A percentile compares a stretch with the other conserved stretches of the same genome.
phyloP scores from a whole-genome alignment of 2,113 vertebrate species.

The Vidua macroura region DNA sequence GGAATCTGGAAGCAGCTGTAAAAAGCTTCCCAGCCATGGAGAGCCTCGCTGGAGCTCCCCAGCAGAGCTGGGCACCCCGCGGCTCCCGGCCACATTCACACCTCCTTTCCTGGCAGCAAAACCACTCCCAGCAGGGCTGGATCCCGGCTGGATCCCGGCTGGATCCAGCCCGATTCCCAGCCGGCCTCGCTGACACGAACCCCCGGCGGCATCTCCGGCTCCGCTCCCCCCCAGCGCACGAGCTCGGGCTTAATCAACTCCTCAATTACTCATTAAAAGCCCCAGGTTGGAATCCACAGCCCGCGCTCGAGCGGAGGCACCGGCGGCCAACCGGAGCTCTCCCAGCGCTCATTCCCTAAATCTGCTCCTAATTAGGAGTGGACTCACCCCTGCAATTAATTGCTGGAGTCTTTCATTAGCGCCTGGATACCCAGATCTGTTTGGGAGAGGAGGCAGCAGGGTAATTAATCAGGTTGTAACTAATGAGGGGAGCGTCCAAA shows the following conservation, averaged over 20 bases:
- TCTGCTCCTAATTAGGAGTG: background rate
- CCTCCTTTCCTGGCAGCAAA: background rate
- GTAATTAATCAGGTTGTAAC: background rate
- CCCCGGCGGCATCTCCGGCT: background rate
- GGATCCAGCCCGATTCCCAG: background rate
- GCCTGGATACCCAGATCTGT: background rate
- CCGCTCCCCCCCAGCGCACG: fast-evolving
- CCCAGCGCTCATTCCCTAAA: background rate
- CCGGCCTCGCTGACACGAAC: background rate
- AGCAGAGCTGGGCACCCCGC: background rate
- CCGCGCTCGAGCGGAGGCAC: background rate
- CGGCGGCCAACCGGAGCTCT: background rate
- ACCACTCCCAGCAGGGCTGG: background rate
- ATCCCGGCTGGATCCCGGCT: background rate
- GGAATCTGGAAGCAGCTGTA: background rate
- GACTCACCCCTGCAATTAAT: constrained; percentile 14
- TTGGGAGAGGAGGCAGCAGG: background rate
- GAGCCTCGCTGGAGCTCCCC: background rate
- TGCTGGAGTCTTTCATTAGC: background rate
- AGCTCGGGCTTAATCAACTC: background rate
- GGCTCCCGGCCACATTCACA: background rate
- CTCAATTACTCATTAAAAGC: background rate
- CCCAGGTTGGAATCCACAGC: background rate
- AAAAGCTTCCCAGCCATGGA: background rate
- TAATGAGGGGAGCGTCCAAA: background rate